phyloP scores from a whole-genome alignment of 2,888 invertebrate species.

The Tinea trinotella region DNA sequence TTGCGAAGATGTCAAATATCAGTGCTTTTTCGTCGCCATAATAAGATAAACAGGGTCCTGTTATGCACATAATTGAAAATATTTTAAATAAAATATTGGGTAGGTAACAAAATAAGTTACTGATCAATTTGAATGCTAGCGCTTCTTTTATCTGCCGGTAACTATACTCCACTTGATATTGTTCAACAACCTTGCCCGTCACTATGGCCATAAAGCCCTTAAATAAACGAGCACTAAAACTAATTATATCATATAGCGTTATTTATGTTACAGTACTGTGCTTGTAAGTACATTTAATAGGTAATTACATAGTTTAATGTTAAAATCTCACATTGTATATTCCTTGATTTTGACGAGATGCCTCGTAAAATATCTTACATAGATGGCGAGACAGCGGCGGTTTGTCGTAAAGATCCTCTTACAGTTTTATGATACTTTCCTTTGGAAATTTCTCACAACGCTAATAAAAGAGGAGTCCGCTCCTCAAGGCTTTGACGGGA shows the following conservation, averaged over 20 bases:
- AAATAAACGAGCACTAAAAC: neutral
- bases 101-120: no score
- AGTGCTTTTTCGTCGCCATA: no score
- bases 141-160: neutral
- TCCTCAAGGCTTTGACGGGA: neutral
- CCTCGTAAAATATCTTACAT: neutral
- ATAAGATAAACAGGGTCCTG: no score
- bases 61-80: no score
- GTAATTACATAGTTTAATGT: neutral
- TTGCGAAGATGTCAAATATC: no score
- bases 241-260: neutral
- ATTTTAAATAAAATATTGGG: no score
- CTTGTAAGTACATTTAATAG: neutral
- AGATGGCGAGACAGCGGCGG: neutral
- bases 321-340: neutral
- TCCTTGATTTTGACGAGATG: neutral
- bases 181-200: neutral
- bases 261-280: neutral
- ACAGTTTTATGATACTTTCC: slow-evolving; percentile 4
- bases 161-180: neutral
- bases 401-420: neutral
- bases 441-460: neutral
- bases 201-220: neutral
- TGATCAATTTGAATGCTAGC: no score
- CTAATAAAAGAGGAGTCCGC: slow-evolving; percentile 7